phyloP scores from a whole-genome alignment of 2,113 vertebrate species.

The rat (Rattus norvegicus) region GRCr8 NC_086026.1:108792001-108792500 shows the following conservation, averaged over 20 bases:
- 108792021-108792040: neutral
- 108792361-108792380: neutral
- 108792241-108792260: neutral
- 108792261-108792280: neutral
- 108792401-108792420: constrained; percentile 11
- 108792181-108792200: constrained; percentile 18
- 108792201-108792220: constrained; percentile 5
- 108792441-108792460: neutral
- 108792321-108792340: neutral
- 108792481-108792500: neutral
- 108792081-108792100: constrained; percentile 10
- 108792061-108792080: neutral
- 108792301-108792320: neutral
- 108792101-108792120: neutral
- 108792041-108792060: constrained; percentile 19
- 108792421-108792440: neutral
- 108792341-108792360: neutral
- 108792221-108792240: constrained; percentile 1
- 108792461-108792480: neutral
- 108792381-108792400: neutral
- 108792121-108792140: constrained; percentile 34
- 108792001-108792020: neutral
- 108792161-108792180: constrained; percentile 56
- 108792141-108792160: neutral
- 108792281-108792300: neutral